A percentile compares a stretch with the other conserved stretches of the same genome.
Evolutionary conservation across 2,113 vertebrate species (phyloP).

Genomic region (Mellivora capensis): DNA sequence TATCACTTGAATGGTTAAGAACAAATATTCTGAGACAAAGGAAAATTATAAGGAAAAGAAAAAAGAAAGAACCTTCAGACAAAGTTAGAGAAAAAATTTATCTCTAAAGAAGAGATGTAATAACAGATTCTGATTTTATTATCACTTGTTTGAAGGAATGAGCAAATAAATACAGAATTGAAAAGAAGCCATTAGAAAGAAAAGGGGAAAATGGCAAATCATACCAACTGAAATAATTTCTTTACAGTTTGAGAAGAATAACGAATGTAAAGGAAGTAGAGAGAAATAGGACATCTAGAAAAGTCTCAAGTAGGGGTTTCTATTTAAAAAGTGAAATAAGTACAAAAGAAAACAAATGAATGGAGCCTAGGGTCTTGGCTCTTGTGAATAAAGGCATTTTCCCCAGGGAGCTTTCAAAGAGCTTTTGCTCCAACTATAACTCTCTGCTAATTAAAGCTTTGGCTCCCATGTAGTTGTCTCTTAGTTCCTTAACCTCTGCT

Average conservation of each 20-base stretch:
- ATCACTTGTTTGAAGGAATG: neutral
- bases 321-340: neutral
- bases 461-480: neutral
- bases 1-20: neutral
- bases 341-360: neutral
- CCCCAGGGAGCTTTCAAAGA: neutral
- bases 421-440: neutral
- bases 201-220: neutral
- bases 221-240: neutral
- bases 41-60: neutral
- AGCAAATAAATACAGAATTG: neutral
- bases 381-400: neutral
- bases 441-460: conserved; percentile 2
- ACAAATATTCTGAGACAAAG: neutral
- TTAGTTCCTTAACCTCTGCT: neutral
- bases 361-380: neutral
- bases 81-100: neutral
- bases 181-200: neutral
- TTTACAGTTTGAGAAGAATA: neutral
- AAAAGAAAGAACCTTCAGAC: neutral
- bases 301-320: neutral
- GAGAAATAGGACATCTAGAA: neutral
- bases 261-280: neutral
- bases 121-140: neutral
- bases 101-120: neutral